A percentile compares a stretch with the other conserved stretches of the same genome.
Conservation (phyloP, 2,113 vertebrate species). For the Nycticryphes semicollaris region DNA sequence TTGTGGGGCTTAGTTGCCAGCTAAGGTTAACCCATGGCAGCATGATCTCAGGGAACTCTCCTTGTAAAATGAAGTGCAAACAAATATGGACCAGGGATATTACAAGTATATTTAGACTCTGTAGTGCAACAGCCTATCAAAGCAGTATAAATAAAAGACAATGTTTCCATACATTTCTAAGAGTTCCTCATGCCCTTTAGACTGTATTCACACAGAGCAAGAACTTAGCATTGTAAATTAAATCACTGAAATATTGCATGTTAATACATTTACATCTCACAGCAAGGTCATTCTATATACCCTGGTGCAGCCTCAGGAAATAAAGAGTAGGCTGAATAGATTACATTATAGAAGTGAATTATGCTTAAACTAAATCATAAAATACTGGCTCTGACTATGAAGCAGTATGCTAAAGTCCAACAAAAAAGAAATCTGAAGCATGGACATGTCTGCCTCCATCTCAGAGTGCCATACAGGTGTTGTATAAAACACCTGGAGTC, state of each 20-base stretch:
- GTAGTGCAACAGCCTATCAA: neutral
- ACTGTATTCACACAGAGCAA: neutral
- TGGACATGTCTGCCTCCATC: neutral
- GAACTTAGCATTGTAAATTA: neutral
- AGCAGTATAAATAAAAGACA: neutral
- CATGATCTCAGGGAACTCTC: neutral
- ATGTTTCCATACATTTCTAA: neutral
- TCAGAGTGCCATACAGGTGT: fast-evolving
- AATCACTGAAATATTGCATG: neutral
- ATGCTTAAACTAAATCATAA: constrained; percentile 10
- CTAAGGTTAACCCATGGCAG: fast-evolving
- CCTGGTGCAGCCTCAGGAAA: neutral
- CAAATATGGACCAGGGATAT: neutral
- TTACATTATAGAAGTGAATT: constrained; percentile 27
- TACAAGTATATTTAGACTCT: neutral
- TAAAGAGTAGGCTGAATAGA: constrained; percentile 3
- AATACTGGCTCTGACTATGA: neutral
- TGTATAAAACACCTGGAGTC: neutral
- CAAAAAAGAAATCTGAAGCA: neutral
- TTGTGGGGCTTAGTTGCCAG: neutral
- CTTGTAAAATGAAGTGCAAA: neutral
- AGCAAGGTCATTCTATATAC: neutral
- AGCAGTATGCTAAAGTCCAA: neutral
- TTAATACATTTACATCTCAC: neutral
- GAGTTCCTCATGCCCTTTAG: neutral